Evolutionary conservation across 2,888 invertebrate species (phyloP), one percentile per base, ranked within the genome.

Genomic region (Leptinotarsa haldemani): DNA sequence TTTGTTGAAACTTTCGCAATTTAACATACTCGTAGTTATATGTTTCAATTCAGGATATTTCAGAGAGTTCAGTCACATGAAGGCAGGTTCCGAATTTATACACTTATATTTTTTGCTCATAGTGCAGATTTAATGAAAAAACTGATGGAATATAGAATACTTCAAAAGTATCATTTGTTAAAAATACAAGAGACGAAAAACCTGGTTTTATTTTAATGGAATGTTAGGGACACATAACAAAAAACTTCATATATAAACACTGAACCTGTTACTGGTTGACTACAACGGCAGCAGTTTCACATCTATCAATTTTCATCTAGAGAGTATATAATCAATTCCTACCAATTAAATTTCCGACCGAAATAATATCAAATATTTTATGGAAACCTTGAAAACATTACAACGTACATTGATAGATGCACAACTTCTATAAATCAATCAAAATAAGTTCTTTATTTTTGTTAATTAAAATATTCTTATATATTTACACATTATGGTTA

Each of bases 401-500:
- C 2, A 2, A 40, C 40, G 40, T 40, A 40, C 5, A 50, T 50
- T 50, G 50, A 50, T 50, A 50, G 50, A 50, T 16, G 15, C 50
- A 50, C 15, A 50, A 50, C 50, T 50, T 16, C n/a, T 56, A 20
- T n/a, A n/a, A 61, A 58, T 40, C 4, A 20, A 56, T 22, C 46
- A 20, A 68, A 68, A 68, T 18, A 56, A 74, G 48, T 70, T 70
- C 47, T 67, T 63, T 56, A 53, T 53, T 52, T 68, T 74, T 65
- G 68, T 64, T 65, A 63, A 52, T 74, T 70, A 64, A 70, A 66
- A 75, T 16, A 50, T 65, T 64, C 61, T 30, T 64, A 56, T 64
- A 56, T 73, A 77, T 74, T 66, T 77, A 78, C 78, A 78, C 53
- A 71, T 77, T 73, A 72, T 73, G 74, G 78, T 80, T 78, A 80